Evolutionary conservation across 1,140 invertebrate species (phyloP), one percentile per base, ranked within the genome.

Genomic region (Drosophila sp.): DNA sequence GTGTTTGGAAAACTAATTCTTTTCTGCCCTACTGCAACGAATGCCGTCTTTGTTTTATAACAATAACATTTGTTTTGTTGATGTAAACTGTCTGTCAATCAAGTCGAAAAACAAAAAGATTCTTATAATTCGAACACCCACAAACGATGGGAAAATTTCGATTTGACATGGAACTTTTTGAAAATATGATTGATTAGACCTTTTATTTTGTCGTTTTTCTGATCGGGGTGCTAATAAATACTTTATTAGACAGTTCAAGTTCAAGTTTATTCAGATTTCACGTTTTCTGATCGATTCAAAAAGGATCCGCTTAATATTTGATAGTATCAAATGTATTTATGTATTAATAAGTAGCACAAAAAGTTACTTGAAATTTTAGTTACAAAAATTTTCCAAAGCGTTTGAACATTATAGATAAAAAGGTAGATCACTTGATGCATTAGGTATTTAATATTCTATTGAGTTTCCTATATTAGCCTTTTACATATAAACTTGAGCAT

Each of bases 81-180:
- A 47, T 76, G 72, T 76, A 64, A 76, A 76, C 73, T 70, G 60
- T 32, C 66, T 60, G 73, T 56, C 73, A 76, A 76, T 76, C 73
- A 70, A 55, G 60, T 11, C 1, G 0, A 38, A 11, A 38, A 32
- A 41, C 4, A 50, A 27, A 10, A 38, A 60, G 25, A 27, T 44
- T 66, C 30, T 65, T 7, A 54, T 33, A 38, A 68, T n/a, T 40
- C 40, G 40, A 56, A 47, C 30, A 38, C 11, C n/a, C 40, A 54
- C 33, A 38, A n/a, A 58, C 4, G 17, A 5, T 29, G 32, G 54
- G 29, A 69, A 50, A 50, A 58, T 68, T 38, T 63, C 60, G 30
- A 57, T 69, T 17, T 6, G 7, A 55, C 38, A 69, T 50, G 35
- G 30, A 75, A 74, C 44, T 40, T 30, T 17, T 58, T 65, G 10